Base-by-base conservation (phyloP, 2,113 vertebrate species). In the Grallaria varia region DNA sequence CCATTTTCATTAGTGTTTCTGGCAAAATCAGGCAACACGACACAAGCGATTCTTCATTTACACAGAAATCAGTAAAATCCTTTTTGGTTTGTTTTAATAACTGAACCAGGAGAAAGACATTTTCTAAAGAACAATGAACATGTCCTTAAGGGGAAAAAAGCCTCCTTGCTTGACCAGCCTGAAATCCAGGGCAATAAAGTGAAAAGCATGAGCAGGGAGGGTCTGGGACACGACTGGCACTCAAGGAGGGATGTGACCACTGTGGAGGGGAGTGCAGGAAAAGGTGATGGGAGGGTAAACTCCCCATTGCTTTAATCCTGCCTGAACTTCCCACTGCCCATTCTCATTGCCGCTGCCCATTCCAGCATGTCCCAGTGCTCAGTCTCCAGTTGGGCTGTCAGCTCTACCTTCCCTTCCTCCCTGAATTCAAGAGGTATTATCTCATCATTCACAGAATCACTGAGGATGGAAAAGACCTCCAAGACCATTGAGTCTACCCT, bases 271-370 rank as follows among this genome's bases (percentile, higher is more conserved):
- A 58, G 67, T 2, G 16, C 42, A 73, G 63, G 67, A 63, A 17
- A n/a, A 68, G 66, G 40, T 4, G 39, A 8, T 3, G 33, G 78
- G 19, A 67, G 30, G 56, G 33, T 9, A 16, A 35, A n/a, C 52
- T 12, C 9, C 60, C 37, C 35, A 24, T 0, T 4, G 47, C 37
- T 25, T 12, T 21, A 33, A 47, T 28, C 37, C 42, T 39, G 31
- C 17, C 67, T 20, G 19, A 31, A 33, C 21, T 45, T 12, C 1
- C 0, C 5, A 12, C 12, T 35, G 35, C 52, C n/a, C n/a, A n/a
- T n/a, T n/a, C n/a, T n/a, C n/a, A n/a, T n/a, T n/a, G 49, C 74
- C 24, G 24, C 55, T 18, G 55, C 20, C 59, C 33, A 2, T 6
- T 16, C 3, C 0, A 31, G 39, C 42, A 24, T 52, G 45, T 24